These are phyloP conservation scores for Eublepharis macularius DNA, from an alignment of 2,113 vertebrate genomes.

Conservation along the genomic window DNA sequence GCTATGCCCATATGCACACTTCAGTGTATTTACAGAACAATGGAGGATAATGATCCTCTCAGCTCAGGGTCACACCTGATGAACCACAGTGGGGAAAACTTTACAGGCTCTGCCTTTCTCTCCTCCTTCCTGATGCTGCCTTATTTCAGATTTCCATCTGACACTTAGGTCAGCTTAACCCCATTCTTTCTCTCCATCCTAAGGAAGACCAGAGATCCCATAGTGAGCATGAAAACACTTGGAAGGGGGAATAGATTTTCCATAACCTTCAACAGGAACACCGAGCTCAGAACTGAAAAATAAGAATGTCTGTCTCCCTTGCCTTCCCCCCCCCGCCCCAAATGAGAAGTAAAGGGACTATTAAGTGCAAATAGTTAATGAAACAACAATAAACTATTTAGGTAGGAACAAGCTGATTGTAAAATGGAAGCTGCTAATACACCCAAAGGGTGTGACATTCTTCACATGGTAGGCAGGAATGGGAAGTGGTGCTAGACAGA, in stretches of 20 bases:
- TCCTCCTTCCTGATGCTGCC: too few relatives aligned
- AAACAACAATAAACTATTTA: neutral
- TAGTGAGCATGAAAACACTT: neutral
- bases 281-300: neutral
- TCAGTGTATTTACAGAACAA: too few relatives aligned
- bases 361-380: neutral
- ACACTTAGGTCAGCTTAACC: neutral
- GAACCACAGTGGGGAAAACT: neutral
- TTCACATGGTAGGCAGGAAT: neutral
- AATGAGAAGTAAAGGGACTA: neutral
- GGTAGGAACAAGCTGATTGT: neutral
- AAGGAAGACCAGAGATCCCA: neutral
- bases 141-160: neutral
- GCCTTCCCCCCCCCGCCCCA: too few relatives aligned
- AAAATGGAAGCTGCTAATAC: neutral
- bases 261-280: neutral
- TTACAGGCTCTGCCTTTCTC: neutral
- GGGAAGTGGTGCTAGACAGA: neutral
- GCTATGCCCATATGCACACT: neutral
- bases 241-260: neutral
- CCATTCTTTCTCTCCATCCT: neutral
- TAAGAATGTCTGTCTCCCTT: neutral
- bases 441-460: neutral
- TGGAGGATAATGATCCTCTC: neutral
- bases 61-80: neutral